Percentiles rank a stretch among this genome's conserved stretches.
These are phyloP conservation scores for Rhabdornis inornatus DNA, from an alignment of 2,113 vertebrate species.

Conservation along the genomic window DNA sequence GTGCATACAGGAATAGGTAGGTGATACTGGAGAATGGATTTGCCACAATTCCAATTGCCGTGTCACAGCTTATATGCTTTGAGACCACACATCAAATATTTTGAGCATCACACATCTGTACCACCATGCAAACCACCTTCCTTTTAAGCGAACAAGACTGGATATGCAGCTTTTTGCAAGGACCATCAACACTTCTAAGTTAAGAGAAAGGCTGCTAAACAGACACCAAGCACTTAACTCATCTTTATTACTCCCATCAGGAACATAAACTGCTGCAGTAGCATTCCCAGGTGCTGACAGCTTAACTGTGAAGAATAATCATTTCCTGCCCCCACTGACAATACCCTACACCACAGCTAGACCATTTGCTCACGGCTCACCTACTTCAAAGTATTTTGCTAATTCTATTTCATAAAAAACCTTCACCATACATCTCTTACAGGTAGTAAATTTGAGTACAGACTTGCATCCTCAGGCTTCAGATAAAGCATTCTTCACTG, in stretches of 20 bases:
- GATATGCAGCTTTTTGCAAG: not conserved
- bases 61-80: not conserved
- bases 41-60: not conserved
- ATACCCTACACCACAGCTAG: not conserved
- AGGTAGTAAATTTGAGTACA: not conserved
- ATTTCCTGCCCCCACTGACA: not conserved
- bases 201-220: not conserved
- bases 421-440: not conserved
- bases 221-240: not conserved
- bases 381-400: not conserved
- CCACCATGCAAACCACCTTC: not conserved
- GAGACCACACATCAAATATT: not conserved
- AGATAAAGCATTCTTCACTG: not conserved
- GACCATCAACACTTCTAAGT: not conserved
- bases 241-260: not conserved
- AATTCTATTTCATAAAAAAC: not conserved
- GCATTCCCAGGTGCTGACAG: not conserved
- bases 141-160: not conserved
- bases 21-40: not conserved
- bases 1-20: not conserved
- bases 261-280: not conserved
- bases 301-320: not conserved
- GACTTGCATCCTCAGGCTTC: not conserved
- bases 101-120: not conserved
- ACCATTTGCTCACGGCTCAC: not conserved